Evolutionary conservation across 2,113 vertebrate genomes (phyloP).

Genomic region (Sciurus niger): DNA sequence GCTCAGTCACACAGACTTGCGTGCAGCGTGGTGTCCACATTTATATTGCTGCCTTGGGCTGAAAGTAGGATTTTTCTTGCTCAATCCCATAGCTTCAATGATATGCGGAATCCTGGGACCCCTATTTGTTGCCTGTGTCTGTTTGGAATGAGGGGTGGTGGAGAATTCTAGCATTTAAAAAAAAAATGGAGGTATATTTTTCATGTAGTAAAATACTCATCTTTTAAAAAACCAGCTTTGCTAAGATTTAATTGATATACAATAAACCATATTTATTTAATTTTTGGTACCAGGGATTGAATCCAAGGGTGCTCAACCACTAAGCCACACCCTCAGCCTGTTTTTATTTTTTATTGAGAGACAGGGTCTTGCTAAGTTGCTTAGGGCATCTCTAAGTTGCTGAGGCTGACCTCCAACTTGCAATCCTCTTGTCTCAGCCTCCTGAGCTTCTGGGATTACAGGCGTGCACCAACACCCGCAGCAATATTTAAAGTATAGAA

Average conservation of each 20-base stretch:
- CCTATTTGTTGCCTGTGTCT: neutral
- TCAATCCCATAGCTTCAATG: neutral
- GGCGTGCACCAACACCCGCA: no score
- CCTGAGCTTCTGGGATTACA: no score
- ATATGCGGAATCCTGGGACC: neutral
- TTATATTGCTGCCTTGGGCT: neutral
- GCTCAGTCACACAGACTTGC: neutral
- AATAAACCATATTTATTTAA: constrained; percentile 1
- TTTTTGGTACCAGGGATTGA: no score
- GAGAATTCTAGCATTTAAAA: constrained; percentile 5
- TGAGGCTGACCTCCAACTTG: no score
- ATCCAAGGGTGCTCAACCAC: no score
- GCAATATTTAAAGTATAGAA: constrained; percentile 19
- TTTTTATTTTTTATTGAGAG: no score
- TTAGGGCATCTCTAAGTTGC: no score
- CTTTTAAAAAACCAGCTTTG: constrained; percentile 18
- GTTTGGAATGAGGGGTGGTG: neutral
- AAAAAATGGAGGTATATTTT: neutral
- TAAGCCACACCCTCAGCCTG: no score
- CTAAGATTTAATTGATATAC: constrained; percentile 30
- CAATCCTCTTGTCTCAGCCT: no score
- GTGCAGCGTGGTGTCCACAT: neutral
- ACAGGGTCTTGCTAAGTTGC: no score
- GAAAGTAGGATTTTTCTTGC: constrained; percentile 16
- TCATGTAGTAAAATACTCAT: neutral